Evolutionary conservation across 2,888 invertebrate genomes (phyloP).

Genomic region (Ornithoptera priamus): DNA sequence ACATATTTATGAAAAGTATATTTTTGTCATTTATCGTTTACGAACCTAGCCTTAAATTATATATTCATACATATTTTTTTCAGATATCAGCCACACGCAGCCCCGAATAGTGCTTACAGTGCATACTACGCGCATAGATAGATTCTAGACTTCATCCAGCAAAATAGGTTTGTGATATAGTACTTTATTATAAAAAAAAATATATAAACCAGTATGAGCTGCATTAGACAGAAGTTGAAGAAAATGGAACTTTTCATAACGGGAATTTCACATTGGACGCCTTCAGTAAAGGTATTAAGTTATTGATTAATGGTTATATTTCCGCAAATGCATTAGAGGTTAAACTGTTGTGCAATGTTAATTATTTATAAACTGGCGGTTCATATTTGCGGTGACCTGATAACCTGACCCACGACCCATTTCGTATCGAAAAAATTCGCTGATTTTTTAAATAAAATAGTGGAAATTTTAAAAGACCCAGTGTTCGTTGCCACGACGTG

Average conservation of each 20-base stretch:
- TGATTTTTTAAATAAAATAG: slow-evolving; percentile 30
- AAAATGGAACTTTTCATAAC: slow-evolving; percentile 9
- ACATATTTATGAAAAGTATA: no score
- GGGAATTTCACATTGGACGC: neutral
- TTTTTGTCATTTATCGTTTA: no score
- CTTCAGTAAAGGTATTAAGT: neutral
- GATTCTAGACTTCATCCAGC: slow-evolving; percentile 31
- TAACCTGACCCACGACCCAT: slow-evolving; percentile 15
- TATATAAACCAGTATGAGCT: slow-evolving; percentile 35
- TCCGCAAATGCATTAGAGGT: neutral
- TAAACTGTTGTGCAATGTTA: neutral
- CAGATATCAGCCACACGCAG: slow-evolving; percentile 72
- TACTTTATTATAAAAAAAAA: slow-evolving; percentile 5
- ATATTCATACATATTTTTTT: slow-evolving; percentile 35
- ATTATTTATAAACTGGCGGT: slow-evolving; percentile 2
- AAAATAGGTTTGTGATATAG: slow-evolving; percentile 33
- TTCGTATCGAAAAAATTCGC: slow-evolving; percentile 22
- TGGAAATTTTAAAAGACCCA: slow-evolving; percentile 10
- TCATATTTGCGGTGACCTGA: neutral
- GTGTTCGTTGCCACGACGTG: slow-evolving; percentile 16
- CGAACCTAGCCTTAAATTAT: no score
- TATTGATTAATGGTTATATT: neutral
- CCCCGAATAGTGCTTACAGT: slow-evolving; percentile 68
- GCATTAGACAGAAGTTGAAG: slow-evolving; percentile 15
- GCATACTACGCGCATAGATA: slow-evolving; percentile 77